Base-by-base conservation (phyloP, 2,888 invertebrate species). In the Papilio elwesi region DNA sequence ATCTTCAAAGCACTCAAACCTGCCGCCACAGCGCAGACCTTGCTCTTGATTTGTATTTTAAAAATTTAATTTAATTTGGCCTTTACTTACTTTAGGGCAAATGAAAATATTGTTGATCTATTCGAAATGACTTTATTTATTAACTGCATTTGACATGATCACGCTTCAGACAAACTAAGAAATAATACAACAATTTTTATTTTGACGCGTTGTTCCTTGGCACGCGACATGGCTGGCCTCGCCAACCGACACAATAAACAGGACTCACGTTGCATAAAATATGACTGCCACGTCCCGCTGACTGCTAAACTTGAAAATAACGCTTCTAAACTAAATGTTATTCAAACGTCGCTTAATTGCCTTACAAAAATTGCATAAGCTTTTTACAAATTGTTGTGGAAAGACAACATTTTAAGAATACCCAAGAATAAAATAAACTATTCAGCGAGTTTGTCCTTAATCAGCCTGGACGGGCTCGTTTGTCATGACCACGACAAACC, bases 161-260 rank as follows among this genome's bases (percentile, higher is more conserved):
- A n/a, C n/a, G 38, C 38, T n/a, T 0, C 26, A 13, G 57, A 57
- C 57, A 9, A 57, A 38, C 59, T 62, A 43, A 59, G 16, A 59
- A 59, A 59, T 59, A 59, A 57, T 57, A 55, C 11, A 57, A n/a
- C 15, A 5, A 38, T 43, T 62, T 62, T 62, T 62, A 62, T 48
- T 26, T 64, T 48, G 64, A 64, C 48, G 63, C 48, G 48, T 12
- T 47, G 62, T 64, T 64, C 64, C 15, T 49, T 64, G 64, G 64
- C 64, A 64, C 6, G 64, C 16, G 26, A 13, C 47, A 48, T 48
- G 16, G 48, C 64, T 26, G 16, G 26, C 48, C 26, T 48, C 48
- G 64, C 64, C 64, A 64, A 64, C 64, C 49, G 64, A 49, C 64
- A 12, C 64, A 64, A 48, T 64, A 64, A 64, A 64, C 64, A 64